Conservation (phyloP, 2,888 invertebrate species). For the Melieria picta region DNA sequence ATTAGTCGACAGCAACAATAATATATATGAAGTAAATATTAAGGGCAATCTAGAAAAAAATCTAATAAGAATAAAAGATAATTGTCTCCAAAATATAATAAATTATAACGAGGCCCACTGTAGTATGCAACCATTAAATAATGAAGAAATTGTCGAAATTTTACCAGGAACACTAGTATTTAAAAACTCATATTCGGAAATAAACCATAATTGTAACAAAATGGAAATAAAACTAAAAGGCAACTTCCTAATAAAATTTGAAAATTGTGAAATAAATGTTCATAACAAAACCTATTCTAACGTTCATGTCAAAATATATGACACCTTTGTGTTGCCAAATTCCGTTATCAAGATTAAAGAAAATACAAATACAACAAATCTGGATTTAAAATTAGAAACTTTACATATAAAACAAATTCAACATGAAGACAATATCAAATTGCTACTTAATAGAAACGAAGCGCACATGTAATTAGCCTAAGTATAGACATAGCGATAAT, state of each 20-base stretch:
- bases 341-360: conserved; percentile 33
- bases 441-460: conserved; percentile 13
- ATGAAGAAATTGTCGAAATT: conserved; percentile 27
- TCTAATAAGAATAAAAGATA: conserved; percentile 18
- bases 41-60: conserved; percentile 25
- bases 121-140: conserved; percentile 16
- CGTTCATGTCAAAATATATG: conserved; percentile 25
- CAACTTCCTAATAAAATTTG: conserved; percentile 34
- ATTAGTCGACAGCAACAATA: conserved; percentile 21
- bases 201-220: conserved; percentile 32
- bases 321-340: conserved; percentile 32
- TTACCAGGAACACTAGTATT: conserved; percentile 27
- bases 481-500: conserved; percentile 23
- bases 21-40: conserved; percentile 22
- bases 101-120: conserved; percentile 30
- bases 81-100: conserved; percentile 28
- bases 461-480: conserved; percentile 11
- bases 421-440: conserved; percentile 25
- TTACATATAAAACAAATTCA: not conserved
- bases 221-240: conserved; percentile 28
- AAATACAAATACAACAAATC: conserved; percentile 19
- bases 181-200: conserved; percentile 32
- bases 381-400: conserved; percentile 26
- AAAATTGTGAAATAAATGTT: conserved; percentile 33
- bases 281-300: conserved; percentile 30